These are phyloP conservation scores for Coendou prehensilis DNA, from an alignment of 2,797 vertebrate genomes.

Conservation along the genomic window DNA sequence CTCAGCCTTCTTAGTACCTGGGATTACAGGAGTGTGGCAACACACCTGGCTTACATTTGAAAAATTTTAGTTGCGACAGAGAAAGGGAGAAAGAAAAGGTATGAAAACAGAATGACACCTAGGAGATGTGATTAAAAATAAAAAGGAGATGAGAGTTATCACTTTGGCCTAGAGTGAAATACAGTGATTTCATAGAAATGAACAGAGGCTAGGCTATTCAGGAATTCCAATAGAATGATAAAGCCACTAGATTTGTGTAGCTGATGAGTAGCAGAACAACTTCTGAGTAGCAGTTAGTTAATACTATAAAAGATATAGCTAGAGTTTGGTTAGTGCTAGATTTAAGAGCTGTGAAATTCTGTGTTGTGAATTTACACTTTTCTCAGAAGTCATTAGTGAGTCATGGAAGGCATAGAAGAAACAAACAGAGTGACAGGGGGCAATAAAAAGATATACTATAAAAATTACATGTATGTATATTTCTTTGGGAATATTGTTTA, in stretches of 20 bases:
- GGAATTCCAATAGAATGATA: not conserved
- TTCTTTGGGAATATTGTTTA: not conserved
- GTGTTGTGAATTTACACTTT: not conserved
- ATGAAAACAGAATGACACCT: not conserved
- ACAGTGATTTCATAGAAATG: not conserved
- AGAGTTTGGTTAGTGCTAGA: not conserved
- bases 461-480: not conserved
- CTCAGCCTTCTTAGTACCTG: not conserved
- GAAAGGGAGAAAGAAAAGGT: not conserved
- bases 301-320: not conserved
- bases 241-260: not conserved
- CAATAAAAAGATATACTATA: not conserved
- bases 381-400: not conserved
- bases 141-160: not conserved
- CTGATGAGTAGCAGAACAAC: not conserved
- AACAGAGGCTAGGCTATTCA: not conserved
- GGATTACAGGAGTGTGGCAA: not conserved
- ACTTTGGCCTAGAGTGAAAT: not conserved
- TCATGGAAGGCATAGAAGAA: not conserved
- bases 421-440: not conserved
- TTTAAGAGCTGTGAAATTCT: not conserved
- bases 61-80: not conserved
- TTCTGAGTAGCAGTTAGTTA: not conserved
- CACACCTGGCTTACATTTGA: not conserved
- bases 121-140: not conserved